phyloP scores from a whole-genome alignment of 2,888 invertebrate species.

The Maniola hyperantus region DNA sequence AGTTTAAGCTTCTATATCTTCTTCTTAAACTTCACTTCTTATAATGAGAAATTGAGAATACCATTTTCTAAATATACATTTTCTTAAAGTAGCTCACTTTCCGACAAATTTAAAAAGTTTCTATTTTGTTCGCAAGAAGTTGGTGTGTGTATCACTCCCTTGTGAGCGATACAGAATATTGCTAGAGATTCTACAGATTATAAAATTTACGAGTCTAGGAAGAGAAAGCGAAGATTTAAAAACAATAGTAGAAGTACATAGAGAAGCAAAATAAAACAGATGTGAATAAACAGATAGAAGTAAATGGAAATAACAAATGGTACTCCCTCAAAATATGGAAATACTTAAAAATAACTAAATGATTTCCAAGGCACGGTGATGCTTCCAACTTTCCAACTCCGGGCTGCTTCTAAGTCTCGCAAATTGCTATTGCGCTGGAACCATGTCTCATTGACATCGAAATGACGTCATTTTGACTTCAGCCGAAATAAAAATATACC shows the following conservation, averaged over 20 bases:
- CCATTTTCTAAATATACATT: neutral
- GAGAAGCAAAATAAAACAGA: neutral
- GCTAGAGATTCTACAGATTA: constrained; percentile 22
- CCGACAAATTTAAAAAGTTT: constrained; percentile 7
- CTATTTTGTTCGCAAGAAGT: constrained; percentile 4
- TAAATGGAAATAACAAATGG: too few species aligned
- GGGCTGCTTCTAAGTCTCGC: too few species aligned
- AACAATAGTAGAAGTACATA: neutral
- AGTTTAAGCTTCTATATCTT: too few species aligned
- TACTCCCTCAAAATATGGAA: too few species aligned
- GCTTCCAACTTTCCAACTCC: too few species aligned
- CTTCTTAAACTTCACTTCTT: too few species aligned
- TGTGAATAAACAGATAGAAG: neutral
- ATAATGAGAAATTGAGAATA: neutral
- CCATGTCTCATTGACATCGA: too few species aligned
- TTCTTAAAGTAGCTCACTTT: neutral
- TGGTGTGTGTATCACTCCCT: constrained; percentile 8
- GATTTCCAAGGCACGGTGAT: too few species aligned
- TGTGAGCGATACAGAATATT: constrained; percentile 20
- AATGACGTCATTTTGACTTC: too few species aligned
- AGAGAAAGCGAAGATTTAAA: constrained; percentile 21
- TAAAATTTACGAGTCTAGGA: constrained; percentile 25
- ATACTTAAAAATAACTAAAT: too few species aligned
- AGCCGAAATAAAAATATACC: too few species aligned
- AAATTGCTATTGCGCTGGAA: too few species aligned